Conservation (phyloP, 2,888 invertebrate genomes). For the Lasius platythorax region DNA sequence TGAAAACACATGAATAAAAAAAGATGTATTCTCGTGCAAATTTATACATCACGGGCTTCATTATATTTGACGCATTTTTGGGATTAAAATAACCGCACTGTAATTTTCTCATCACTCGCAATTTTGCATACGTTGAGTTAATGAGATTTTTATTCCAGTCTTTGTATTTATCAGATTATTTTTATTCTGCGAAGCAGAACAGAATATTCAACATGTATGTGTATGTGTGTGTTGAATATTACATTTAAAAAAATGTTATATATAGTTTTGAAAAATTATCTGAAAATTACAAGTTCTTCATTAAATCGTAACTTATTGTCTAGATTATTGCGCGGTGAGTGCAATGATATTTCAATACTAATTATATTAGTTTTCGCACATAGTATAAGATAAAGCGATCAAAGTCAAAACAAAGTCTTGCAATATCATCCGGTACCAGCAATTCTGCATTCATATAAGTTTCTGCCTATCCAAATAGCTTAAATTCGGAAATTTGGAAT, state of each 20-base stretch:
- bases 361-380: neutral
- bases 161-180: neutral
- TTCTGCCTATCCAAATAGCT: neutral
- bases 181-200: neutral
- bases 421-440: neutral
- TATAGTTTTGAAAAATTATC: neutral
- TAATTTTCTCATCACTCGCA: neutral
- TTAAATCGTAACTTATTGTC: neutral
- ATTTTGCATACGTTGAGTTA: neutral
- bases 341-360: neutral
- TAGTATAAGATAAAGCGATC: neutral
- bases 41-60: neutral
- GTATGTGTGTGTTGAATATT: neutral
- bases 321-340: neutral
- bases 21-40: constrained; percentile 3
- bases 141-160: constrained; percentile 8
- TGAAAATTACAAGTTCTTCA: neutral
- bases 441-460: neutral
- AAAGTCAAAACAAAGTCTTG: neutral
- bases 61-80: too few relatives aligned
- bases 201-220: neutral
- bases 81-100: neutral
- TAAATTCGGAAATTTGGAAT: neutral
- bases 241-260: neutral
- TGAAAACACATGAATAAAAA: neutral